phyloP scores from a whole-genome alignment of 2,888 invertebrate species.

The Nasonovia ribisnigri region DNA sequence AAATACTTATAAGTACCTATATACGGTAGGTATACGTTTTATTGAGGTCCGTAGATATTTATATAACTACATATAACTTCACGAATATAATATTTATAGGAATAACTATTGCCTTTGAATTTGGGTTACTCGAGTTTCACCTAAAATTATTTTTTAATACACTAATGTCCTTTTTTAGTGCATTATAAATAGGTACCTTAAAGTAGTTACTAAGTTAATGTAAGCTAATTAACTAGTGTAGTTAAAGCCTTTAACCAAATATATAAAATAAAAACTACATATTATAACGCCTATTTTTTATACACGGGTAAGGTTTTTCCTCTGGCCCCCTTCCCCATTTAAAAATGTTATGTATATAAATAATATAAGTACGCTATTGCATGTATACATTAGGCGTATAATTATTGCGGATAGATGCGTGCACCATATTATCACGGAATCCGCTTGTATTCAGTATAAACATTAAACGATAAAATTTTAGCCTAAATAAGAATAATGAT shows the following conservation, averaged over 20 bases:
- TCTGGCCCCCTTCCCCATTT: neutral
- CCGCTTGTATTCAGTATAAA: neutral
- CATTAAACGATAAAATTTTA: neutral
- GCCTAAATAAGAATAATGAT: neutral
- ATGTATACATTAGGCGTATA: neutral
- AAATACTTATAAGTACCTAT: too few species aligned
- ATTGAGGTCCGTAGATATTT: neutral
- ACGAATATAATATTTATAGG: too few species aligned
- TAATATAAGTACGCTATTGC: neutral
- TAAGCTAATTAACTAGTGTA: too few species aligned
- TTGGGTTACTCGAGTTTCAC: neutral
- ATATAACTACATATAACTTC: neutral
- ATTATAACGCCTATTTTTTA: neutral
- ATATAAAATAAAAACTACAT: too few species aligned
- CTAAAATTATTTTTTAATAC: neutral
- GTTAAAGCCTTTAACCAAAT: too few species aligned
- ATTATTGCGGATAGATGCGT: neutral
- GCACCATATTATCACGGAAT: neutral
- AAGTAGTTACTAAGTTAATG: too few species aligned
- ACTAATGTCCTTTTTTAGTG: neutral
- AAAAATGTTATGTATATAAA: neutral
- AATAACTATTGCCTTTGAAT: neutral
- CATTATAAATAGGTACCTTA: neutral
- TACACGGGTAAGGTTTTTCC: neutral
- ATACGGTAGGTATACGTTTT: neutral